Conservation (phyloP, 1,140 invertebrate genomes). For the Diplogasteroides magnus region DNA sequence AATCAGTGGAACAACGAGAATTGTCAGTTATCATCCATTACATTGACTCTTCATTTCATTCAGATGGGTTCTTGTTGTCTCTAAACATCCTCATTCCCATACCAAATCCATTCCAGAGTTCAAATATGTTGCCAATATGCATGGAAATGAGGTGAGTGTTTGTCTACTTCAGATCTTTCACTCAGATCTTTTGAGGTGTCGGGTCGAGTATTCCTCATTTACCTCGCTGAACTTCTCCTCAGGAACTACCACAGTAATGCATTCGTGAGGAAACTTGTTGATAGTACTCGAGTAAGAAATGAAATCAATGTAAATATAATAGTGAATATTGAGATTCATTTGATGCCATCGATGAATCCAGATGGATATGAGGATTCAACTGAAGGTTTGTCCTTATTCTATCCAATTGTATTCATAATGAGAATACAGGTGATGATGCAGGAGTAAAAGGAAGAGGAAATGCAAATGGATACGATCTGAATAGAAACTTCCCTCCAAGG, state of each 20-base stretch:
- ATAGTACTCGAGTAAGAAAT: constrained; percentile 62
- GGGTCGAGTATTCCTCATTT: constrained; percentile 76
- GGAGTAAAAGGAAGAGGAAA: constrained; percentile 68
- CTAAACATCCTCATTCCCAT: constrained; percentile 75
- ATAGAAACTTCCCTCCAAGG: constrained; percentile 80
- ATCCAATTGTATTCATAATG: constrained; percentile 22
- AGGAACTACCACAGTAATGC: constrained; percentile 72
- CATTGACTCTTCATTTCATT: not conserved
- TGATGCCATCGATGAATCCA: constrained; percentile 93
- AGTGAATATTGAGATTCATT: constrained; percentile 64
- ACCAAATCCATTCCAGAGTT: constrained; percentile 80
- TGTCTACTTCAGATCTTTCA: not conserved
- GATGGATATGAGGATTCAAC: constrained; percentile 79
- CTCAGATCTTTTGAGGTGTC: constrained; percentile 61
- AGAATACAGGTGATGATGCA: constrained; percentile 33
- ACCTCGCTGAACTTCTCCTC: constrained; percentile 77
- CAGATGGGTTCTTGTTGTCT: constrained; percentile 71
- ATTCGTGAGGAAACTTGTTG: constrained; percentile 70
- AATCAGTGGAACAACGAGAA: constrained; percentile 27
- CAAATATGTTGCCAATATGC: constrained; percentile 90
- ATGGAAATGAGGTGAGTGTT: constrained; percentile 76
- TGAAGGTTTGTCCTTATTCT: constrained; percentile 59
- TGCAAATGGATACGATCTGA: constrained; percentile 77
- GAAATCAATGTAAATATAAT: not conserved
- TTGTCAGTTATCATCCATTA: constrained; percentile 5